Base-by-base conservation (phyloP, 64 coral and sea anemone genomes). In the Exaiptasia diaphana region DNA sequence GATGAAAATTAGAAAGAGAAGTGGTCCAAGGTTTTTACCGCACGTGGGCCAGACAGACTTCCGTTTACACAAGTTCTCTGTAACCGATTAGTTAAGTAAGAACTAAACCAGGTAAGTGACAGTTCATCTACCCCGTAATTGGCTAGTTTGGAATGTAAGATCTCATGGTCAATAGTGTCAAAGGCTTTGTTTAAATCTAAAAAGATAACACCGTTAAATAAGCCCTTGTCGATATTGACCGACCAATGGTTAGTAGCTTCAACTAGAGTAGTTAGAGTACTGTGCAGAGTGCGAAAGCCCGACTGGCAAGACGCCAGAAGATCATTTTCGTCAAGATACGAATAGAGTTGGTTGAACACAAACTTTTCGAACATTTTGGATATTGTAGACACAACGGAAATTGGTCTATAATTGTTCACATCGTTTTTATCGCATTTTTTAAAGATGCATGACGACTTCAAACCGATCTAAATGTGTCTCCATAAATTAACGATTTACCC, bases 41-140 rank as follows among this genome's bases (percentile, higher is more conserved):
- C 43, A 6, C 15, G 6, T 7, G 43, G 43, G 43, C 40, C 21
- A 27, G 79, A 68, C 41, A 82, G 40, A 3, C 53, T 44, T 37
- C 79, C 79, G 35, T 50, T 82, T 48, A 82, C 79, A 65, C 37
- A 29, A 46, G 48, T 68, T 52, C 49, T 82, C 37, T 46, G 79
- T 22, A 30, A 26, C 38, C 79, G 38, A 21, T 41, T 52, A 67
- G 15, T 50, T 67, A 67, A 30, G 28, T 82, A 69, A 15, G 59
- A 67, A 9, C 24, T 13, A 46, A 82, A 82, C 61, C 79, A 82
- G 15, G 43, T 46, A 46, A 46, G 43, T 46, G 43, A 46, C 15
- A 15, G 43, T 46, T 46, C 15, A 15, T 46, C 43, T 46, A 46
- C 15, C 15, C 57, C 57, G 57, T 62, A 62, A 23, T 30, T n/a